Conservation (phyloP, 2,113 vertebrate genomes). For the Cranoglanis bouderius region DNA sequence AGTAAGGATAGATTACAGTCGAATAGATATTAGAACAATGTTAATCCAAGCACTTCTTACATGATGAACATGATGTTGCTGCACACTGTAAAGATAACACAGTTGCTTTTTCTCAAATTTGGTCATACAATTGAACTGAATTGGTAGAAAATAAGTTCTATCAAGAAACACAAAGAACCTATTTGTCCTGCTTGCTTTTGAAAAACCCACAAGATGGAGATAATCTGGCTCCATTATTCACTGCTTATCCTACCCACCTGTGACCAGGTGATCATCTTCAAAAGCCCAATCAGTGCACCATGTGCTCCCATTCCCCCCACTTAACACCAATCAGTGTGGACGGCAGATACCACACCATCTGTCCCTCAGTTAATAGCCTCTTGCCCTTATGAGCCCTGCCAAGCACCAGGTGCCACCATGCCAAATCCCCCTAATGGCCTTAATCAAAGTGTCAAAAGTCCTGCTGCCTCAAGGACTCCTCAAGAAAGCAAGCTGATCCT, state of each 20-base stretch:
- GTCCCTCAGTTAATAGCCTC: slow-evolving; percentile 30
- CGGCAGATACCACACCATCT: slow-evolving; percentile 39
- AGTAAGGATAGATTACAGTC: too few species aligned
- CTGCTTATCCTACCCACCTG: not conserved
- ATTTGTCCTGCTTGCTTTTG: not conserved
- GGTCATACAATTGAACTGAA: not conserved
- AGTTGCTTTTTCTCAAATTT: not conserved
- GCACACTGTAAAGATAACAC: not conserved
- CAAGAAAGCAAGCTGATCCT: slow-evolving; percentile 35
- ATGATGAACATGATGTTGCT: not conserved
- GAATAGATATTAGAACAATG: not conserved
- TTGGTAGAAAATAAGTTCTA: not conserved
- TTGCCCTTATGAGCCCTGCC: slow-evolving; percentile 34
- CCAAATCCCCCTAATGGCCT: slow-evolving; percentile 8
- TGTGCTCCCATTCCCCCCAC: slow-evolving; percentile 18
- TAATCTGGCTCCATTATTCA: not conserved
- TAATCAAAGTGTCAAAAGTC: slow-evolving; percentile 22
- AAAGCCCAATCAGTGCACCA: slow-evolving; percentile 36
- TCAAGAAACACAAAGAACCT: not conserved
- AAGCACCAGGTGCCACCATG: slow-evolving; percentile 36
- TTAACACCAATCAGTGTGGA: slow-evolving; percentile 36
- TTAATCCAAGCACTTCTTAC: not conserved
- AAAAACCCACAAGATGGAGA: not conserved
- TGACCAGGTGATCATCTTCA: slow-evolving; percentile 25
- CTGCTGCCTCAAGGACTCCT: slow-evolving; percentile 11